Base-by-base conservation (phyloP, 2,113 vertebrate genomes). In the Pangasianodon gigas region DNA sequence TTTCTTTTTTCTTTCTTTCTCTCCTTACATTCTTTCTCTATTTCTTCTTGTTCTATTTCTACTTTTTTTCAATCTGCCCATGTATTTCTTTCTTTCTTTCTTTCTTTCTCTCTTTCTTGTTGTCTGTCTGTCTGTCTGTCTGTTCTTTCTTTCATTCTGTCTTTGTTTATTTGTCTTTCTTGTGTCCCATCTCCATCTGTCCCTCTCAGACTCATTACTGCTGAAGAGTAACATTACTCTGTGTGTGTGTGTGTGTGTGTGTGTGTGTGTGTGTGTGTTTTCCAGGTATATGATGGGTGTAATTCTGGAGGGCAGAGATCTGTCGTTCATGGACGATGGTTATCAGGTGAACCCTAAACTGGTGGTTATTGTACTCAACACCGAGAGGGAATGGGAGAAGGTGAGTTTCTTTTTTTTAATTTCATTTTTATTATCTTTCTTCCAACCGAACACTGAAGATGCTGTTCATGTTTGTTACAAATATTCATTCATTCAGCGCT, bases 271-370 rank as follows among this genome's bases (percentile, higher is more conserved):
- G 54, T 84, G 54, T 94, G 87, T 89, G 62, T 92, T 92, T 95
- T 95, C 75, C 95, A 99, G 98, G 93, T 98, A 99, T 93, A 98
- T 99, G 98, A 98, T 99, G 97, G 98, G 98, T 26, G 97, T 99
- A 90, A 97, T 96, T 74, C 98, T 98, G 91, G 96, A 98, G 58
- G 98, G 97, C n/a, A 96, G 96, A 93, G 98, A 99, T 94, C 92
- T 99, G 92, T 99, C 98, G 92, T 99, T 99, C 95, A 99, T 98
- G 3, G 97, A 97, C 6, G 97, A 99, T 85, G 98, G 98, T 65
- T 99, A 99, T 90, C 98, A 99, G 94, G 97, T 97, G 11, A 99
- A 99, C 92, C 98, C 98, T 85, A 97, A 97, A 93, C 94, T 99
- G 93, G 97, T 98, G 92, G 98, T 99, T 93, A 97, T 98, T 0